These are phyloP conservation scores for Hafferia zeledoni DNA, from an alignment of 2,797 vertebrate genomes.

Conservation along the genomic window DNA sequence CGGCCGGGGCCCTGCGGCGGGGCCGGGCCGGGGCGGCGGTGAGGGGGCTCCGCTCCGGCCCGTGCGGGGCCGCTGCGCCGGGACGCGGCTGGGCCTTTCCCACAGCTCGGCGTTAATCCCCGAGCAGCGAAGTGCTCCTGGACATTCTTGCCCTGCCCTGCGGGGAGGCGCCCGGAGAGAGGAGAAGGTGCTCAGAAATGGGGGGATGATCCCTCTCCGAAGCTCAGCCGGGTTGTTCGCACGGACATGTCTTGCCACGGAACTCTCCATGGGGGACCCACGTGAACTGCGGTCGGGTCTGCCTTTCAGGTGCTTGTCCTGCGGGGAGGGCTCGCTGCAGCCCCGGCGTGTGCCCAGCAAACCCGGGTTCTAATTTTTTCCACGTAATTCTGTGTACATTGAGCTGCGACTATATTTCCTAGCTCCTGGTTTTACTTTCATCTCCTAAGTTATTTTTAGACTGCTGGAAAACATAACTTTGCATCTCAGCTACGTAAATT, in stretches of 20 bases:
- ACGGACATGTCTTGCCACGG: rapidly evolving
- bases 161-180: rapidly evolving
- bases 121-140: neutral
- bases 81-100: neutral
- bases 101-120: rapidly evolving
- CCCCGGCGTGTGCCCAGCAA: no score
- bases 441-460: neutral
- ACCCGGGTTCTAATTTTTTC: neutral
- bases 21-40: neutral
- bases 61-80: neutral
- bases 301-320: no score
- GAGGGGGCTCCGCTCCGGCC: neutral
- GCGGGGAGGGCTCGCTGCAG: no score
- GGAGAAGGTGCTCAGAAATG: rapidly evolving
- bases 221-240: neutral
- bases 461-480: neutral
- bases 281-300: no score
- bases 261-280: no score
- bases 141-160: neutral
- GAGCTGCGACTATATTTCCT: neutral
- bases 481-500: neutral
- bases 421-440: neutral
- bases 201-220: rapidly evolving
- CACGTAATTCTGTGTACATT: rapidly evolving
- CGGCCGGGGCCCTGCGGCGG: no score